Conservation (phyloP, 2,113 vertebrate species). For the Pimephales promelas region DNA sequence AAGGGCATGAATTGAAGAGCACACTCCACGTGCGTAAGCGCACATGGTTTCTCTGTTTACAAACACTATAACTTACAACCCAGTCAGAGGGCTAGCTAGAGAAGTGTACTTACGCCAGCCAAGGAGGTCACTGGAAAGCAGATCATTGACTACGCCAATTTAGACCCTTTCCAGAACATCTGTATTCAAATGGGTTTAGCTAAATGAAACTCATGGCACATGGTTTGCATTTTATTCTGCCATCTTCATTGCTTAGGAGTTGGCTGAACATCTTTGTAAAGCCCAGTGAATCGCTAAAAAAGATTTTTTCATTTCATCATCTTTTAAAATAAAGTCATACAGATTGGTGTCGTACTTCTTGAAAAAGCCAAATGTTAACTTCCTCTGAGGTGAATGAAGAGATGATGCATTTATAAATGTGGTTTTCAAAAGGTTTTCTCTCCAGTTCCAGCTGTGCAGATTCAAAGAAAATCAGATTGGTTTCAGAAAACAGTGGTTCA, state of each 20-base stretch:
- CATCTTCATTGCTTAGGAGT: neutral
- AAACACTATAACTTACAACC: constrained; percentile 78
- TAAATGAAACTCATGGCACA: neutral
- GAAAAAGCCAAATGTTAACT: neutral
- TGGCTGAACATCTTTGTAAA: neutral
- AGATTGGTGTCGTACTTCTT: neutral
- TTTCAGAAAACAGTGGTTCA: neutral
- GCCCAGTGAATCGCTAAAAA: neutral
- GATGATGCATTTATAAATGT: neutral
- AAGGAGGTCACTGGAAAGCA: neutral
- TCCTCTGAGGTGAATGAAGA: neutral
- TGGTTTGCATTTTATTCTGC: neutral
- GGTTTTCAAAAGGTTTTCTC: neutral
- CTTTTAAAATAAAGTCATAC: neutral
- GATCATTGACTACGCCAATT: neutral
- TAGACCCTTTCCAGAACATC: neutral
- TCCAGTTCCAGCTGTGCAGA: neutral
- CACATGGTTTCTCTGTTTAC: constrained; percentile 84
- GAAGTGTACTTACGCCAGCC: constrained; percentile 2
- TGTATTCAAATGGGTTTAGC: neutral
- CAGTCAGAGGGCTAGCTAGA: constrained; percentile 36
- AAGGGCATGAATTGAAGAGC: neutral
- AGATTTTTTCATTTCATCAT: neutral
- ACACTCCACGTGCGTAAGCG: constrained; percentile 66
- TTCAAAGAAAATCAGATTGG: neutral